Conservation (phyloP, 2,113 vertebrate genomes). For the Caloenas nicobarica region DNA sequence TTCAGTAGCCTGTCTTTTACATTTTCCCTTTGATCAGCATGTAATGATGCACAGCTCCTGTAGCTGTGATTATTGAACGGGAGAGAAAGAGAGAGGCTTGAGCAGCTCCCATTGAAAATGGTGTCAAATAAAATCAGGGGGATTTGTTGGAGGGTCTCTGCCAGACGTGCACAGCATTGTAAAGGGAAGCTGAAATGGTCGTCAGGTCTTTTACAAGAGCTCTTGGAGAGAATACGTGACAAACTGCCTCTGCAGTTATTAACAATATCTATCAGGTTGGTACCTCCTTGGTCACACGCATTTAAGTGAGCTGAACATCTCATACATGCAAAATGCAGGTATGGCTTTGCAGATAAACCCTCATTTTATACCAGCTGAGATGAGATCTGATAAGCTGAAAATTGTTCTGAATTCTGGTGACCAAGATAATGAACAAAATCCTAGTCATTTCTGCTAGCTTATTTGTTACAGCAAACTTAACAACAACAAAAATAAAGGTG, state of each 20-base stretch:
- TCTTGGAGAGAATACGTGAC: neutral
- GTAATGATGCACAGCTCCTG: slow-evolving; percentile 20
- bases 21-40: slow-evolving; percentile 47
- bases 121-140: slow-evolving; percentile 55
- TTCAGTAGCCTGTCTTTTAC: slow-evolving; percentile 16
- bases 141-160: slow-evolving; percentile 41
- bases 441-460: neutral
- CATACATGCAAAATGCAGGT: neutral
- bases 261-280: neutral
- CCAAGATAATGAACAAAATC: neutral
- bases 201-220: neutral
- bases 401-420: neutral
- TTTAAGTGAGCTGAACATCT: neutral
- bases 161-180: neutral
- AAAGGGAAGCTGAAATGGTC: neutral
- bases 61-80: slow-evolving; percentile 8
- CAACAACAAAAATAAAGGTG: neutral
- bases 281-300: neutral
- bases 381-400: neutral
- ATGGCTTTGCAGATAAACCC: neutral
- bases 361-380: neutral
- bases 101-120: neutral
- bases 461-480: neutral
- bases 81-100: neutral
- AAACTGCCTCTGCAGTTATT: neutral